Evolutionary conservation across 1,140 invertebrate genomes (phyloP).

Genomic region (Rhyacophila brunnea): DNA sequence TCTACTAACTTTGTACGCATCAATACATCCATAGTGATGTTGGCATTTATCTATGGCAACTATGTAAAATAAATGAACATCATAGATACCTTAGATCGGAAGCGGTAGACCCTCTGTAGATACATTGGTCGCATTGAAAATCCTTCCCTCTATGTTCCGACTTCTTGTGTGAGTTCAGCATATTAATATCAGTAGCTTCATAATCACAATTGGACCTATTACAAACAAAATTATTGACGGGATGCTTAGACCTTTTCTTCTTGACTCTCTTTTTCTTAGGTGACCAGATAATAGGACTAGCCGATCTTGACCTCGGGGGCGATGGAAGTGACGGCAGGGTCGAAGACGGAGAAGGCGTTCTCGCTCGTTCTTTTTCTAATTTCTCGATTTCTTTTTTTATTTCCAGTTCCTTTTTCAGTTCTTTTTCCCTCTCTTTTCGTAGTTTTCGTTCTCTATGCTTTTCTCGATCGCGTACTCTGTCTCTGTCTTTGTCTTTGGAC

Average conservation of each 20-base stretch:
- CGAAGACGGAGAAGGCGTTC: neutral
- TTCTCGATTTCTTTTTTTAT: neutral
- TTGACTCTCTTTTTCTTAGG: conserved; percentile 20
- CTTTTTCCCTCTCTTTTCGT: conserved; percentile 1
- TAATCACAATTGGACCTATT: conserved; percentile 26
- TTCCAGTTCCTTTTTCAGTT: conserved; percentile 4
- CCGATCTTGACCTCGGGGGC: conserved; percentile 13
- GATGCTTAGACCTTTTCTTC: neutral
- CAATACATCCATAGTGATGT: neutral
- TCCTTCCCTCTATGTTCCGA: conserved; percentile 26
- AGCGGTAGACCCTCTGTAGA: conserved; percentile 29
- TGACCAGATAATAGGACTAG: conserved; percentile 9
- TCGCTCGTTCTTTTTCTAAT: neutral
- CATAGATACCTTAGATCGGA: conserved; percentile 35
- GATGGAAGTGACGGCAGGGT: neutral
- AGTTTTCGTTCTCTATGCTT: neutral
- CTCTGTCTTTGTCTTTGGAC: conserved; percentile 3
- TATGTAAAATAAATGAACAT: too few species aligned
- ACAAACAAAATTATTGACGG: conserved; percentile 10
- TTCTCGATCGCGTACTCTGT: neutral
- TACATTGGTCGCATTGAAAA: conserved; percentile 34
- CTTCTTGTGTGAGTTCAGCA: conserved; percentile 29
- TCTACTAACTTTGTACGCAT: too few species aligned
- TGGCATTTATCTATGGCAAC: too few species aligned
- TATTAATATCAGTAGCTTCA: conserved; percentile 8